These are phyloP conservation scores for Dufourea novaeangliae DNA, from an alignment of 1,140 invertebrate species.

Conservation along the genomic window DNA sequence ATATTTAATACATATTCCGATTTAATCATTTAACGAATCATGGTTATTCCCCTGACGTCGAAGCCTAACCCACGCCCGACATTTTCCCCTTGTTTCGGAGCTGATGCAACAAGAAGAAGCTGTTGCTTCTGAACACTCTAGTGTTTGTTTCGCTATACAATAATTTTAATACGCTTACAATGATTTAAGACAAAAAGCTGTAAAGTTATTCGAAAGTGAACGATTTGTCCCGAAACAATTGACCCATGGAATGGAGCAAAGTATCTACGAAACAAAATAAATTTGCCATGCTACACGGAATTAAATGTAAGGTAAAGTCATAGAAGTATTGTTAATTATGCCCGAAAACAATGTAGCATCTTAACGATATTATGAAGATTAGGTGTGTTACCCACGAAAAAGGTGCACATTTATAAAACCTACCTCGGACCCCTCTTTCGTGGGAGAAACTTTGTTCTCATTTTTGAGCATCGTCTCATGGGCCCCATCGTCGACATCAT, in stretches of 20 bases:
- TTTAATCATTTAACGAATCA: neutral
- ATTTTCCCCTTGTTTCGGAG: neutral
- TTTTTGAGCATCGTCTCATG: constrained; percentile 87
- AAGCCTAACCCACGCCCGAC: neutral
- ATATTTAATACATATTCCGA: neutral
- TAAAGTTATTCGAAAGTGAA: neutral
- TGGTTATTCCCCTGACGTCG: neutral
- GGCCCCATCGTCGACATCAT: constrained; percentile 82
- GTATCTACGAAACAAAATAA: neutral
- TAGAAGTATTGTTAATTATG: neutral
- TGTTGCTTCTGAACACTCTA: neutral
- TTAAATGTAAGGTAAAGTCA: neutral
- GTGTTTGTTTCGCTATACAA: neutral
- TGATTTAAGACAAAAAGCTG: neutral
- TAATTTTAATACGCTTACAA: neutral
- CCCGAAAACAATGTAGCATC: neutral
- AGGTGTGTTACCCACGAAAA: neutral
- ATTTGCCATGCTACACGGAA: neutral
- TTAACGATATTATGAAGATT: neutral
- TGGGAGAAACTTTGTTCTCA: constrained; percentile 83
- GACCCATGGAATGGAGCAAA: neutral
- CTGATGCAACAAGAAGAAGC: constrained; percentile 15
- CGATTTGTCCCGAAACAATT: neutral
- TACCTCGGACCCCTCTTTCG: constrained; percentile 83
- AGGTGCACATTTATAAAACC: neutral